Conservation (phyloP, 2,888 invertebrate species). For the Tipula vernalis region DNA sequence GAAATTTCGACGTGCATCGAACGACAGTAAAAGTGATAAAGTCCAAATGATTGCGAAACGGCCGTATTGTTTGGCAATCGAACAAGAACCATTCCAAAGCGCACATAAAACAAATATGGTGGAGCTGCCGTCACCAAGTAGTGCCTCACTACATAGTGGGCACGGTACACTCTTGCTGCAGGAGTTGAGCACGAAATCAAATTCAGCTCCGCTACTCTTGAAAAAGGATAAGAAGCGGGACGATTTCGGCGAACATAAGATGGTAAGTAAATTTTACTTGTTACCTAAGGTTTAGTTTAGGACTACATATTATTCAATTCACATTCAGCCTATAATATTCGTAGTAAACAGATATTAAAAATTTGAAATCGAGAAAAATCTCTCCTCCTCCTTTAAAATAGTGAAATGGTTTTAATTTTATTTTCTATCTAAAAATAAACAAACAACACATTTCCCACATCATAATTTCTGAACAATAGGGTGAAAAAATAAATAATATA, state of each 20-base stretch:
- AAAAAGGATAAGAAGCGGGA: conserved; percentile 31
- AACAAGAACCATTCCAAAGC: conserved; percentile 33
- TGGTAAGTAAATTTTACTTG: conserved; percentile 24
- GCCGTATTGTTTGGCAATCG: conserved; percentile 30
- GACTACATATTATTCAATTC: background rate
- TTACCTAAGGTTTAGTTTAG: background rate
- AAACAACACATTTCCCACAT: background rate
- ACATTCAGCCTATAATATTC: background rate
- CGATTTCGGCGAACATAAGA: conserved; percentile 32
- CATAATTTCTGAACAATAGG: background rate
- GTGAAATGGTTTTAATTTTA: background rate
- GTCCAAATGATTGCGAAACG: conserved; percentile 25
- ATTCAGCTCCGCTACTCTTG: conserved; percentile 33
- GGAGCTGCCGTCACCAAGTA: conserved; percentile 35
- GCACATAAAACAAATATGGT: conserved; percentile 24
- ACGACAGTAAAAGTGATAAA: conserved; percentile 17
- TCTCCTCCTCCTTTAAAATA: background rate
- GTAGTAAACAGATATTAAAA: background rate
- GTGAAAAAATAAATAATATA: background rate
- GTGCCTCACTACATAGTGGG: conserved; percentile 34
- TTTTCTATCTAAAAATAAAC: background rate
- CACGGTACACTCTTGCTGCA: conserved; percentile 28
- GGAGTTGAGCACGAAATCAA: conserved; percentile 34
- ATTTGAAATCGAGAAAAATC: background rate
- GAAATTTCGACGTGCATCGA: background rate